phyloP scores from a whole-genome alignment of 2,113 vertebrate genomes.

The Rhinolophus ferrumequinum region DNA sequence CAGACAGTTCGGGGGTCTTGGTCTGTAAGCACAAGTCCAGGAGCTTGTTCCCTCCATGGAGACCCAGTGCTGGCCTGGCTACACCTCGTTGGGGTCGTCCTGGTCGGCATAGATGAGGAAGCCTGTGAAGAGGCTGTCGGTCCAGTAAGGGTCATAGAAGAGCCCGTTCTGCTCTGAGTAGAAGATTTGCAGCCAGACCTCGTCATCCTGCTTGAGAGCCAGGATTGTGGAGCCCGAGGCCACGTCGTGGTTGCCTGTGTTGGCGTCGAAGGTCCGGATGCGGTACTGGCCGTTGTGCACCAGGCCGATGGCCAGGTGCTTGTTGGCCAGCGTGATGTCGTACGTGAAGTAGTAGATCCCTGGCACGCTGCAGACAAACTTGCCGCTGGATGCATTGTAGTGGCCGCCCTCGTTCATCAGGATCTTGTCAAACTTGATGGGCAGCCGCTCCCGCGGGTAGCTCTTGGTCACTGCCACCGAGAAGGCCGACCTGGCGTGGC shows the following conservation, averaged over 20 bases:
- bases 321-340: conserved; percentile 96
- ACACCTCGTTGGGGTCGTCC: conserved; percentile 87
- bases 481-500: conserved; percentile 92
- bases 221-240: conserved; percentile 96
- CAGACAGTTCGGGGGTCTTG: background rate
- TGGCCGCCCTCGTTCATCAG: conserved; percentile 96
- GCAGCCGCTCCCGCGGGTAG: conserved; percentile 94
- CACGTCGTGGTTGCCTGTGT: conserved; percentile 96
- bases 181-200: conserved; percentile 99
- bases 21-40: background rate
- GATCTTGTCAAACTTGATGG: conserved; percentile 96
- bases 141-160: conserved; percentile 98
- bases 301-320: conserved; percentile 96
- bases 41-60: background rate
- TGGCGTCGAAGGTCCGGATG: conserved; percentile 97
- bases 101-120: conserved; percentile 96
- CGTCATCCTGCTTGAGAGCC: conserved; percentile 89
- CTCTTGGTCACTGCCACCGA: conserved; percentile 96
- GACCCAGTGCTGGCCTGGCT: conserved; percentile 15
- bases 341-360: conserved; percentile 98
- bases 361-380: conserved; percentile 93
- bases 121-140: conserved; percentile 97
- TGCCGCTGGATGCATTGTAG: conserved; percentile 94
- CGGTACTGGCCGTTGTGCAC: conserved; percentile 97
- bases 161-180: conserved; percentile 98